Base-by-base conservation (phyloP, 2,797 vertebrate genomes). In the Chrosomus eos region DNA sequence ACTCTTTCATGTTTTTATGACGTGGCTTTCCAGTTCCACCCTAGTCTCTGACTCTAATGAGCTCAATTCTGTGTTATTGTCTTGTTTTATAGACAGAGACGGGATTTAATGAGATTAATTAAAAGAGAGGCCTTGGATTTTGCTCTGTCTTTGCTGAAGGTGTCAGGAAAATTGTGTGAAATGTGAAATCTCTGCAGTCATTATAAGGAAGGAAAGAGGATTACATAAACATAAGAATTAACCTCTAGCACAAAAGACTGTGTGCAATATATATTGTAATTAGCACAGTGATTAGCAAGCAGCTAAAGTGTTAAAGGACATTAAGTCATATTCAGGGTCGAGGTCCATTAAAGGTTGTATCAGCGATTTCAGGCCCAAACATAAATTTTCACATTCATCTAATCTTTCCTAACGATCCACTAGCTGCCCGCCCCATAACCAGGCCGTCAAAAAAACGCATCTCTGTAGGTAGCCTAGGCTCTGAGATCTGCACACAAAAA, bases 1-100 rank as follows among this genome's bases (percentile, higher is more conserved):
- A 19, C 18, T 53, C 88, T 92, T 92, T 92, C 81, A 90, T 87
- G 84, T 82, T 92, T 93, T 91, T 81, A 90, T 75, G 78, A 82
- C 36, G 58, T 55, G 73, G 88, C 91, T 90, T 91, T 85, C 62
- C 23, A 88, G 75, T 90, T 85, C 43, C 68, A 89, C 90, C 87
- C 75, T 87, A 84, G 67, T 78, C 75, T 70, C 36, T 84, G 26
- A 23, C 85, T 48, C 64, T 84, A 89, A 91, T 87, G 72, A 92
- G 89, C 89, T 86, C 80, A 86, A 87, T 38, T 80, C 87, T 48
- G 58, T 86, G 62, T 74, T 86, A 53, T 90, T 90, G 66, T 53
- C 58, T 88, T 92, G 87, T 90, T 93, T 91, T 88, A 76, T 84
- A 84, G 80, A 81, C 45, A 79, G 87, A 85, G 86, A 67, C n/a